A percentile compares a stretch with the other conserved stretches of the same genome.
Evolutionary conservation across 2,113 vertebrate species (phyloP).

Genomic region (Progne subis): DNA sequence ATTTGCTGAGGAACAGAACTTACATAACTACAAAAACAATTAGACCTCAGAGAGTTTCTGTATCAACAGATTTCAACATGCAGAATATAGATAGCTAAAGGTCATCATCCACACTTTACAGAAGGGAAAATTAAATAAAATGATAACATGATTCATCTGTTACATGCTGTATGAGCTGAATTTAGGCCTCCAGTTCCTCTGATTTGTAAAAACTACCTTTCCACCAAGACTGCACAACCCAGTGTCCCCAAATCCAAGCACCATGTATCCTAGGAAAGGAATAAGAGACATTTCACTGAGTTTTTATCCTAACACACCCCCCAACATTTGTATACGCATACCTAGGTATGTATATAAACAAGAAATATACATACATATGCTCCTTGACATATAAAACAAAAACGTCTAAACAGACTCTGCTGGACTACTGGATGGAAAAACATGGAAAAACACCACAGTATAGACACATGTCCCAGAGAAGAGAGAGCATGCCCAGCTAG

Average conservation of each 20-base stretch:
- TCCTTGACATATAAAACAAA: fast-evolving
- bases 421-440: too few species aligned
- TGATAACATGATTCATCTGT: neutral
- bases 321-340: neutral
- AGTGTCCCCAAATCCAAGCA: neutral
- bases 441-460: neutral
- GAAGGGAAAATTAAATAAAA: neutral
- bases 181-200: neutral
- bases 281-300: neutral
- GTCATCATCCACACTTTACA: neutral
- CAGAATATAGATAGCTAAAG: neutral
- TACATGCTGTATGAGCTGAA: neutral
- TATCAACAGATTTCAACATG: neutral
- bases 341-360: neutral
- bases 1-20: neutral
- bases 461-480: fast-evolving
- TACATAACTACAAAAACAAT: slow-evolving; percentile 15
- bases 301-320: neutral
- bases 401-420: neutral
- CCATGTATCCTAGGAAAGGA: neutral
- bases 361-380: neutral
- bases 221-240: neutral
- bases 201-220: neutral
- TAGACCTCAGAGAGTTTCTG: neutral
- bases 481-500: neutral